phyloP scores from a whole-genome alignment of 2,113 vertebrate genomes.

The Cynopterus brachyotis region DNA sequence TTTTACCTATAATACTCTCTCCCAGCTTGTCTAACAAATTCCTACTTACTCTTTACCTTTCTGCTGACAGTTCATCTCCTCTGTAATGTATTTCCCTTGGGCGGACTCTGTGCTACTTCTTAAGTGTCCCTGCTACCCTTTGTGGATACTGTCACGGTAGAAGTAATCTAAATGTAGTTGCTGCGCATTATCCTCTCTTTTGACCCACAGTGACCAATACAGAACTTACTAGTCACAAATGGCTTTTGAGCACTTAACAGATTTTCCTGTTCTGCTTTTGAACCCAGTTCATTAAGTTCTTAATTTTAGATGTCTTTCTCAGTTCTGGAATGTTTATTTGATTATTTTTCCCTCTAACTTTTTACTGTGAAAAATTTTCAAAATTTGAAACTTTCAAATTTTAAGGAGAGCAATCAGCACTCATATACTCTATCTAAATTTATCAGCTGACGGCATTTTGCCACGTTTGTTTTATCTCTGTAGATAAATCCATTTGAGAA shows the following conservation, averaged over 20 bases:
- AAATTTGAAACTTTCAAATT: not conserved
- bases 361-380: not conserved
- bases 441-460: not conserved
- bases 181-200: not conserved
- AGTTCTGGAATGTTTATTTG: not conserved
- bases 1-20: not conserved
- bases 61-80: too few species aligned
- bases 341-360: not conserved
- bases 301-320: conserved; percentile 1
- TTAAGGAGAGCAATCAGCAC: not conserved
- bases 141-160: too few species aligned
- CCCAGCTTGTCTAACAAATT: too few species aligned
- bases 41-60: too few species aligned
- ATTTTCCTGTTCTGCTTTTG: not conserved
- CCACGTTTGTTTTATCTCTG: not conserved
- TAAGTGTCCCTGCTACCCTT: too few species aligned
- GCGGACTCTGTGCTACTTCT: too few species aligned
- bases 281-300: not conserved
- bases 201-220: not conserved
- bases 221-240: not conserved
- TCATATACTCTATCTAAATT: not conserved
- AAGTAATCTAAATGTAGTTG: too few species aligned
- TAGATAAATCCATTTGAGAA: not conserved
- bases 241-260: not conserved
- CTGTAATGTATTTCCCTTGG: too few species aligned